These are phyloP conservation scores for Oryzias melastigma DNA, from an alignment of 2,113 vertebrate species.

Conservation along the genomic window DNA sequence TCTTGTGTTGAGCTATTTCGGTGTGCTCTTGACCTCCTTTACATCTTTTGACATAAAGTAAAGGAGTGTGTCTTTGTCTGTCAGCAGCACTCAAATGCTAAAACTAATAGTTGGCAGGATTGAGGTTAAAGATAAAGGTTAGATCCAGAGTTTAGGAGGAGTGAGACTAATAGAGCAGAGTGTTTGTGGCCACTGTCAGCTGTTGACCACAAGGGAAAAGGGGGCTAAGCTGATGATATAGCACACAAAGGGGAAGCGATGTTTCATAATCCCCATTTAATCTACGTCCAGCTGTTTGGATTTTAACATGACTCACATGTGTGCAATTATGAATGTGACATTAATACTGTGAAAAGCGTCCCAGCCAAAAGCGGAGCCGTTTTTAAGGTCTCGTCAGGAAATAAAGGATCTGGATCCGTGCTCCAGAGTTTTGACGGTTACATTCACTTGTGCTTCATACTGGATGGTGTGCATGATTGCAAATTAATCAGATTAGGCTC, in stretches of 20 bases:
- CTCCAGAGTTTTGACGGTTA: not conserved
- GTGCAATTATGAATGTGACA: constrained; percentile 3
- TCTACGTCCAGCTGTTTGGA: constrained; percentile 14
- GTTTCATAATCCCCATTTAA: constrained; percentile 24
- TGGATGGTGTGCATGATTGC: not conserved
- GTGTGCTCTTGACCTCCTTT: constrained; percentile 59
- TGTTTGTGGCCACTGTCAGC: constrained; percentile 14
- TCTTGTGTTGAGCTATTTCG: constrained; percentile 21
- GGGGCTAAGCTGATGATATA: constrained; percentile 18
- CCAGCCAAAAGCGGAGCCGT: constrained; percentile 15
- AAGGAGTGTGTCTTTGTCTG: constrained; percentile 57
- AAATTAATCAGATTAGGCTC: constrained; percentile 1
- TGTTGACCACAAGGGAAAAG: constrained; percentile 18
- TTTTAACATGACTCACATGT: constrained; percentile 9
- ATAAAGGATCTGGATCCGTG: constrained; percentile 15
- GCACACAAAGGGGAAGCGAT: not conserved
- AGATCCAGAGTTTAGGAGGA: constrained; percentile 10
- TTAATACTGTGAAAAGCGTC: constrained; percentile 32
- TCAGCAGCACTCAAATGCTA: constrained; percentile 47
- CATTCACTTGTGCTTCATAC: not conserved
- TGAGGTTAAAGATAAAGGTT: constrained; percentile 31
- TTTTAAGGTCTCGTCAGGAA: constrained; percentile 35
- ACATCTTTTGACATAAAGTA: constrained; percentile 50
- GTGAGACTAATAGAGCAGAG: constrained; percentile 19
- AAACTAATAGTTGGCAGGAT: constrained; percentile 43